Base-by-base conservation (phyloP, 2,888 invertebrate genomes). In the Acanthosepion pharaonis region DNA sequence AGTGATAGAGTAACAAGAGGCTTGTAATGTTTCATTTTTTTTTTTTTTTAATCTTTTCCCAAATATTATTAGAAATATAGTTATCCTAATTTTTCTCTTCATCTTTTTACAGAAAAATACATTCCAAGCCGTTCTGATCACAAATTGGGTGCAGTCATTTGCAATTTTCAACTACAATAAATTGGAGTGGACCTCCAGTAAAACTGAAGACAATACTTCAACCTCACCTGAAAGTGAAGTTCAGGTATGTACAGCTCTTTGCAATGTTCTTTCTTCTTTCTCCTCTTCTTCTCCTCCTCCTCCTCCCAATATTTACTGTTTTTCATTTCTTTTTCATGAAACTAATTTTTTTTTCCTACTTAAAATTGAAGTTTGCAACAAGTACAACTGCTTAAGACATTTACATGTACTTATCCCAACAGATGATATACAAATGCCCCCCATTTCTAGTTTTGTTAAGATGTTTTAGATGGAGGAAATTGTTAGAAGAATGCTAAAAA, bases 111-210 rank as follows among this genome's bases (percentile, higher is more conserved):
- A 99, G 98, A 99, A 99, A 18, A 99, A 99, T 97, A 99, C 99
- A 0, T 99, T 99, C 98, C 99, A 99, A 98, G 98, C 99, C 98
- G 98, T 99, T 18, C 97, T 99, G 94, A 99, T 98, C 0, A 99
- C 99, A 0, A 99, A 99, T 97, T 99, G 99, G 98, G 98, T 99
- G 23, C 98, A 98, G 97, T 99, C 99, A 0, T 99, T 99, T 97
- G 99, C 98, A 0, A 99, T 99, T 94, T 99, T 99, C 97, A 99
- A 99, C 98, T 99, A 99, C 97, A 98, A 98, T 94, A 98, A 98
- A 96, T 98, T 99, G 94, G 95, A 95, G 94, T 96, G 97, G 97
- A 96, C 96, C 9, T 97, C 96, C 15, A 49, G 92, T 51, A 92
- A 92, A n/a, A 15, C 4, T 15, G 78, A 78, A 28, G 78, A 78